These are phyloP conservation scores for Cassiopea andromeda DNA, from an alignment of 30 jellyfish, hydroid and myxozoan species.

Conservation along the genomic window DNA sequence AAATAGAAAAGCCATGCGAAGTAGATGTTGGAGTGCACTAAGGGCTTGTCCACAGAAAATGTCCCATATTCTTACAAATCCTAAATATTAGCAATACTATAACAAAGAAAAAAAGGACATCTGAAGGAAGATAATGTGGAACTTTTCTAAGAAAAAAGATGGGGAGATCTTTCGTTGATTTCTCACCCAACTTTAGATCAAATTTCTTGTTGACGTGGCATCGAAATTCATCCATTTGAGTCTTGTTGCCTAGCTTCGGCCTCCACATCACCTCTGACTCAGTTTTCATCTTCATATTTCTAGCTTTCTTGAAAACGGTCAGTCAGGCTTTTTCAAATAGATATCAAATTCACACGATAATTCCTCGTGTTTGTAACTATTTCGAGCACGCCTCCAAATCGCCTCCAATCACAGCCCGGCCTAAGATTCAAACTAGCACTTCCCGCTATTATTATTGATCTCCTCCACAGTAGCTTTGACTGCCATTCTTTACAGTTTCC, in stretches of 20 bases:
- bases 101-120: not conserved
- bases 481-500: too few species aligned
- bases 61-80: not conserved
- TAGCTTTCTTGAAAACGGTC: not conserved
- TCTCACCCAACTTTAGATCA: constrained; percentile 51
- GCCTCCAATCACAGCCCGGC: constrained; percentile 6
- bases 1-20: too few species aligned
- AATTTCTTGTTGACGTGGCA: constrained; percentile 80
- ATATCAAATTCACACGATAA: not conserved
- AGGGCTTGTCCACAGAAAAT: too few species aligned
- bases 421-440: constrained; percentile 10
- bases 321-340: not conserved
- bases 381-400: constrained; percentile 25
- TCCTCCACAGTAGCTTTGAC: constrained; percentile 19
- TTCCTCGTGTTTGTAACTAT: constrained; percentile 3
- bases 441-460: constrained; percentile 23
- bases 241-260: constrained; percentile 55
- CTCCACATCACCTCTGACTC: constrained; percentile 65
- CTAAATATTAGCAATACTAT: not conserved
- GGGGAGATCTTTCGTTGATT: not conserved
- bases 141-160: not conserved
- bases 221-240: constrained; percentile 79
- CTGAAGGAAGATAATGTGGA: not conserved
- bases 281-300: constrained; percentile 52
- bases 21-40: too few species aligned